Evolutionary conservation across 2,888 invertebrate genomes (phyloP), one percentile per base, ranked within the genome.

Genomic region (Leuctra nigra): DNA sequence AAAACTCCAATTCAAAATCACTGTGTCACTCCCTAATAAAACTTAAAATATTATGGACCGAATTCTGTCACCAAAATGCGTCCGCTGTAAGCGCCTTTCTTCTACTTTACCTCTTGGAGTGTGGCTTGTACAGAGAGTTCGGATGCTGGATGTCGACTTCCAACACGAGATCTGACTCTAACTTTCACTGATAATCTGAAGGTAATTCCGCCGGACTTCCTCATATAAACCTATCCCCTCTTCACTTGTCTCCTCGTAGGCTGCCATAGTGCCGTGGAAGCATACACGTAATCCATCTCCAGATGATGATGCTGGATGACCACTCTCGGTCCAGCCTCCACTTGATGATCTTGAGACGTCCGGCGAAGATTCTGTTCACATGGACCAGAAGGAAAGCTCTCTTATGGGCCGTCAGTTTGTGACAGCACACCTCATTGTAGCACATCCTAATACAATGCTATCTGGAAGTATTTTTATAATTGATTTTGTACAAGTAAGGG

Each of bases 111-210:
- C 6, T 7, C 6, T 29, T n/a, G n/a, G 11, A 29, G 29, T 29
- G 7, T 29, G 6, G 11, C 29, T 11, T 29, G 29, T 29, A 29
- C 11, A 11, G 29, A 29, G 6, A 29, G 29, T 29, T 7, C 29
- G 29, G 29, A 29, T 29, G 29, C 29, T 29, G 29, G 11, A 6
- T 29, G 29, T 6, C 6, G 29, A 6, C 7, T 29, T 7, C 11
- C 6, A 29, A 7, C 29, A 7, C 6, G 7, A 29, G 29, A 29
- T 29, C 44, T 4, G 11, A 14, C 44, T 29, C 29, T 29, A 7
- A 44, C 44, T 44, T 44, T 44, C 44, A 44, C 44, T 23, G 18
- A n/a, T 44, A 22, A 20, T 20, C 44, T 23, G 23, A 44, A 44
- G 22, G 23, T 9, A 23, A 44, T 44, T 9, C 23, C 23, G 20